A percentile compares a stretch with the other conserved stretches of the same genome.
phyloP scores from a whole-genome alignment of 1,140 invertebrate genomes.

The Aricia agestis region DNA sequence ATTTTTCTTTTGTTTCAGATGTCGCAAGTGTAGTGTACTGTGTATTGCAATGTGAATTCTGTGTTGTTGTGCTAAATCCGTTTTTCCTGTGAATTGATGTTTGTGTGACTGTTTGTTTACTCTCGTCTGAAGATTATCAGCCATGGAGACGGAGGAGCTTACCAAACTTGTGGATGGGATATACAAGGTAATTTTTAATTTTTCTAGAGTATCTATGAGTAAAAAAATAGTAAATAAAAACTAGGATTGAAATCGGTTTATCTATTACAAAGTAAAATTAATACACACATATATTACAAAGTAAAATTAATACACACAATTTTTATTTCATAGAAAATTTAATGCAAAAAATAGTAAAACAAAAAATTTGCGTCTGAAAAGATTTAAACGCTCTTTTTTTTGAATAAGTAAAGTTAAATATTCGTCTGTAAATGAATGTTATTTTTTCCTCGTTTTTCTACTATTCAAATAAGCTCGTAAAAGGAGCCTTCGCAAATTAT shows the following conservation, averaged over 20 bases:
- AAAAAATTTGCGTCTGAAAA: neutral
- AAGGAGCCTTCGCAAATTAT: neutral
- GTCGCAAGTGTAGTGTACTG: slow-evolving; percentile 40
- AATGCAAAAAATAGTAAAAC: neutral
- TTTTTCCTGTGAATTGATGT: slow-evolving; percentile 51
- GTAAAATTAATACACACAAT: neutral
- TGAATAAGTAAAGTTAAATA: too few relatives aligned
- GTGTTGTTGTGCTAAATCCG: slow-evolving; percentile 59
- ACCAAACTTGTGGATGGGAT: slow-evolving; percentile 93
- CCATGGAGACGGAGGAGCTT: slow-evolving; percentile 91
- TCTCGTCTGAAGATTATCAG: slow-evolving; percentile 48
- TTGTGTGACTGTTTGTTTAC: slow-evolving; percentile 35
- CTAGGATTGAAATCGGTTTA: too few relatives aligned
- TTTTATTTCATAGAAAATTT: neutral
- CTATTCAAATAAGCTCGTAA: neutral
- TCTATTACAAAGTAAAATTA: too few relatives aligned
- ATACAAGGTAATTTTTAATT: slow-evolving; percentile 83
- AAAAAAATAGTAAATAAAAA: too few relatives aligned
- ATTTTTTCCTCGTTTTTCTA: neutral
- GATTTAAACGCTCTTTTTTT: too few relatives aligned
- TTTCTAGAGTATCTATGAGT: too few relatives aligned
- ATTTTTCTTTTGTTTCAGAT: slow-evolving; percentile 66
- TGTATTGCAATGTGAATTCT: slow-evolving; percentile 69
- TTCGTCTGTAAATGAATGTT: neutral
- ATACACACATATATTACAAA: slow-evolving; percentile 5